Evolutionary conservation across 1,140 invertebrate genomes (phyloP).

Genomic region (Sarcophaga peregrina): DNA sequence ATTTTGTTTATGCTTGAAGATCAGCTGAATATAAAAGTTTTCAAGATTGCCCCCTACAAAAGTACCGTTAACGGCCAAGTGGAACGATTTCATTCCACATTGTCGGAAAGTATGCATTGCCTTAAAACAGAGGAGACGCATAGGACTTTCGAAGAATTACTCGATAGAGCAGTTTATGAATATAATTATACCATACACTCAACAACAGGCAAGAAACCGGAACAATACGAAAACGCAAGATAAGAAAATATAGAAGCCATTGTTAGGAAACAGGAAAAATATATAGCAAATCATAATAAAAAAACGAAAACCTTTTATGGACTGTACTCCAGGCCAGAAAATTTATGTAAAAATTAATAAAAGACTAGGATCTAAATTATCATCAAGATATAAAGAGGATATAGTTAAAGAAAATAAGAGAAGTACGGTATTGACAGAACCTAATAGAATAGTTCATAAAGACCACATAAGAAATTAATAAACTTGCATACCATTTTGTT

Average conservation of each 20-base stretch:
- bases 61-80: conserved; percentile 34
- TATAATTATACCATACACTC: conserved; percentile 6
- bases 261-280: too few relatives aligned
- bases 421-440: conserved; percentile 46
- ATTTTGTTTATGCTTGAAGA: background rate
- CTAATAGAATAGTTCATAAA: background rate
- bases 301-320: too few relatives aligned
- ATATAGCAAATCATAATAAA: too few relatives aligned
- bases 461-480: background rate
- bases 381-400: too few relatives aligned
- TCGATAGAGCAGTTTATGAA: conserved; percentile 13
- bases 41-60: background rate
- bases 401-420: too few relatives aligned
- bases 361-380: too few relatives aligned
- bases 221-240: too few relatives aligned
- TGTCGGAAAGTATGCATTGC: conserved; percentile 46
- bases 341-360: too few relatives aligned
- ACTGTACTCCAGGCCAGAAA: too few relatives aligned
- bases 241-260: too few relatives aligned
- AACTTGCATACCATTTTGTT: too few relatives aligned
- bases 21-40: background rate
- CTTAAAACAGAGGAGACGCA: conserved; percentile 27
- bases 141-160: conserved; percentile 40
- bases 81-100: conserved; percentile 45
- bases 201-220: too few relatives aligned